These are phyloP conservation scores for Chrysotoxum bicinctum DNA, from an alignment of 2,888 invertebrate genomes.

Conservation along the genomic window DNA sequence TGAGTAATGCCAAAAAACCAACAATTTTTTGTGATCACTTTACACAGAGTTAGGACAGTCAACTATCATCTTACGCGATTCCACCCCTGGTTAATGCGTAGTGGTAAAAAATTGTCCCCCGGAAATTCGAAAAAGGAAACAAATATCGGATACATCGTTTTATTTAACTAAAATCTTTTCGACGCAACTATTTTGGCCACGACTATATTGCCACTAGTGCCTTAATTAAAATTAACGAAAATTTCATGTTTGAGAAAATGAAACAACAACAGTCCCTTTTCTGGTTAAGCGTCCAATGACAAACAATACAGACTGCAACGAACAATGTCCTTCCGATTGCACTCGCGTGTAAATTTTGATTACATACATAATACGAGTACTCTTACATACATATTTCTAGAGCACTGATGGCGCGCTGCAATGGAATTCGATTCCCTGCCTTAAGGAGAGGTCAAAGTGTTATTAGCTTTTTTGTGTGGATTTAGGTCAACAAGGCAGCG, in stretches of 20 bases:
- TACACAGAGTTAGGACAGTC: no score
- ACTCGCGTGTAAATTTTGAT: conserved; percentile 36
- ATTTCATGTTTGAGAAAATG: conserved; percentile 33
- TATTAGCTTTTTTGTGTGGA: conserved; percentile 62
- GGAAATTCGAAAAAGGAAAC: no score
- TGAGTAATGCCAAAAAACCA: no score
- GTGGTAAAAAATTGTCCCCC: no score
- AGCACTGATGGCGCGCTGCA: background rate
- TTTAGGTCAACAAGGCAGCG: conserved; percentile 52
- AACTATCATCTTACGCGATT: no score
- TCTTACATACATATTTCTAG: background rate
- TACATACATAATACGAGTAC: background rate
- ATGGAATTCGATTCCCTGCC: conserved; percentile 59
- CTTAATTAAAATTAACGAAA: conserved; percentile 7
- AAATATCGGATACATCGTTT: no score
- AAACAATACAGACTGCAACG: conserved; percentile 33
- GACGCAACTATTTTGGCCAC: no score
- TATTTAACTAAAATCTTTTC: no score
- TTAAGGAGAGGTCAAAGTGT: conserved; percentile 57
- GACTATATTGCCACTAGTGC: background rate
- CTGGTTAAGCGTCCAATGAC: conserved; percentile 23
- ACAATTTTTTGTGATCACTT: no score
- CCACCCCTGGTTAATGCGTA: no score
- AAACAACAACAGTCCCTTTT: background rate
- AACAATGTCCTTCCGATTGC: conserved; percentile 20